A percentile compares a stretch with the other conserved stretches of the same genome.
These are phyloP conservation scores for Danionella dracula DNA, from an alignment of 2,797 vertebrate species.

Conservation along the genomic window DNA sequence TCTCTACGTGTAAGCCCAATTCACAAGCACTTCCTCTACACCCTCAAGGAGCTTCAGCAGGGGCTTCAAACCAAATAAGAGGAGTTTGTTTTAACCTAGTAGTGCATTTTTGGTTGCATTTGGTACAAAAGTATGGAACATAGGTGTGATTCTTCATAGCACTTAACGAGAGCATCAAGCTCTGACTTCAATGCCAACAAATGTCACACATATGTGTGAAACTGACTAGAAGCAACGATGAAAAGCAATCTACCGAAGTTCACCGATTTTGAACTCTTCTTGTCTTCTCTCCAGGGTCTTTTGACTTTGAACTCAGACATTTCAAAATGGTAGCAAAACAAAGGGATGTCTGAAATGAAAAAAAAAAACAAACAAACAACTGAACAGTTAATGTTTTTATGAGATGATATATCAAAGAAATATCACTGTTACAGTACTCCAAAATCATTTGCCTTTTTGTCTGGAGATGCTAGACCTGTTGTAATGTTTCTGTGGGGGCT, in stretches of 20 bases:
- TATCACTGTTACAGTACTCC: conserved; percentile 72
- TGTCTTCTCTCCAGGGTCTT: conserved; percentile 48
- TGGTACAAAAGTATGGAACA: conserved; percentile 53
- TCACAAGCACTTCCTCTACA: conserved; percentile 63
- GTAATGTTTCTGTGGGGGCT: conserved; percentile 33
- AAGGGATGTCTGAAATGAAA: conserved; percentile 52
- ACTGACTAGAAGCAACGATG: conserved; percentile 54
- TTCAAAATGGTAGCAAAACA: conserved; percentile 70
- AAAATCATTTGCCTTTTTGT: conserved; percentile 66
- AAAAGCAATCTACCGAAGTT: conserved; percentile 67
- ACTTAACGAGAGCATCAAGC: conserved; percentile 67
- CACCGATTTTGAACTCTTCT: conserved; percentile 57
- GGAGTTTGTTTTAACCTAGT: conserved; percentile 51
- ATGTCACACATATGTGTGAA: conserved; percentile 56
- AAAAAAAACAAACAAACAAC: conserved; percentile 46
- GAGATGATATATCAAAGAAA: conserved; percentile 56
- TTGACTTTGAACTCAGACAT: conserved; percentile 60
- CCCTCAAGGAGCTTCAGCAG: conserved; percentile 48
- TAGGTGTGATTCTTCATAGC: conserved; percentile 64
- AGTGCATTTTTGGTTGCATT: conserved; percentile 48
- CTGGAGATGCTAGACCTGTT: conserved; percentile 54
- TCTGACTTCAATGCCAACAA: conserved; percentile 66
- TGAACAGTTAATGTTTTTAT: conserved; percentile 39
- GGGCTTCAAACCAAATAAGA: conserved; percentile 71
- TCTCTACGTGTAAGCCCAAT: conserved; percentile 30